Conservation (phyloP, 2,113 vertebrate species). For the Sigmodon hispidus region DNA sequence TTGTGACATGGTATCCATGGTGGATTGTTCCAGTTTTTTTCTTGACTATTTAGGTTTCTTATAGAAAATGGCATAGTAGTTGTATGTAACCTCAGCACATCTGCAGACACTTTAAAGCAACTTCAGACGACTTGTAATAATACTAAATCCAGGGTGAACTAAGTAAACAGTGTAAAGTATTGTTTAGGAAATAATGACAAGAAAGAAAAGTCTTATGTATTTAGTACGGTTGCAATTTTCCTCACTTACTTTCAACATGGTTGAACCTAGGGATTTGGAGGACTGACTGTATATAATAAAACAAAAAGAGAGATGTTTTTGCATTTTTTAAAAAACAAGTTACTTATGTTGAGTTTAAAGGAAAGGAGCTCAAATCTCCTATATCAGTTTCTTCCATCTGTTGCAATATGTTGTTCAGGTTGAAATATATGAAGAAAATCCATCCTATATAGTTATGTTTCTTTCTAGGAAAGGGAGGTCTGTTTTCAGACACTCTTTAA, state of each 20-base stretch:
- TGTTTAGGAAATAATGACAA: background rate
- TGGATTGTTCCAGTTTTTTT: background rate
- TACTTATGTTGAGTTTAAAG: background rate
- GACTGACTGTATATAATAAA: background rate
- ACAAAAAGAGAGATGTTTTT: background rate
- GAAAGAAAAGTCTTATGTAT: background rate
- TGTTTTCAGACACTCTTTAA: constrained; percentile 28
- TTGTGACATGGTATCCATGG: background rate
- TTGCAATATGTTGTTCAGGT: constrained; percentile 44
- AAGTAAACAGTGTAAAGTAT: background rate
- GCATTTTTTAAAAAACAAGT: constrained; percentile 37
- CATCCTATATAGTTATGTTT: background rate
- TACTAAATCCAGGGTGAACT: background rate
- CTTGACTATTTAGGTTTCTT: background rate
- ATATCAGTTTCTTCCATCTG: constrained; percentile 5
- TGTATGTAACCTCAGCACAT: background rate
- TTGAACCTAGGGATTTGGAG: background rate
- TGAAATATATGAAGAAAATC: constrained; percentile 59
- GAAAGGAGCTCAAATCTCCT: constrained; percentile 18
- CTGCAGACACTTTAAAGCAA: background rate
- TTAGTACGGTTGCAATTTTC: background rate
- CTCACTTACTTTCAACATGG: background rate
- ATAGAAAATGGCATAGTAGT: background rate
- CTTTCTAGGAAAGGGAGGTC: background rate
- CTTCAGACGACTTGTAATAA: background rate